Base-by-base conservation (phyloP, 2,888 invertebrate genomes). In the Drosophila algonquin region DNA sequence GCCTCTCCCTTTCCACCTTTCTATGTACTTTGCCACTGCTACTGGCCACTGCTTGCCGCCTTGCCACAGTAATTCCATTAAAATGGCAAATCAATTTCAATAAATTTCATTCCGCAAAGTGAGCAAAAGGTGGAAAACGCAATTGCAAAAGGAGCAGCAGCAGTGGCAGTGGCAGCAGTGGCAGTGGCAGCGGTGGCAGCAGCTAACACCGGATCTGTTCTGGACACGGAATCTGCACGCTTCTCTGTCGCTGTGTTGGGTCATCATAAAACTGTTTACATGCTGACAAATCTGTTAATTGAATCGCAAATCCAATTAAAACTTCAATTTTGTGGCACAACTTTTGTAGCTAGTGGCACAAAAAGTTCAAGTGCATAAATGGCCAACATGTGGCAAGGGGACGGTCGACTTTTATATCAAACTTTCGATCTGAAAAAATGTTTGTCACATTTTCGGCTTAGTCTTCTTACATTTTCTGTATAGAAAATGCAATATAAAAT, bases 221-320 rank as follows among this genome's bases (percentile, higher is more conserved):
- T 60, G 47, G 45, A 40, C 48, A 16, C 46, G 16, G 40, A 6
- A 54, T 47, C 27, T 35, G 18, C 44, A 48, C 14, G 35, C 5
- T 9, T n/a, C 40, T 40, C 40, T 40, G 57, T 53, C 61, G 21
- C 51, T 51, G 14, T 51, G 14, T 40, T 54, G 58, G 61, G 80
- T 59, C 81, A 55, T 84, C 88, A 88, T 87, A 82, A 88, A 89
- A 89, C 63, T 76, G 80, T 80, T 61, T 76, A 90, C 85, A 84
- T 83, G 79, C 83, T 90, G 88, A 86, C 83, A 89, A 89, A 91
- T 91, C 90, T 83, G 89, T 87, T 90, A 91, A 91, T 91, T 91
- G 89, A 91, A 90, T 90, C 90, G 83, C 82, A 90, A 91, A 91
- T 90, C 89, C 91, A 91, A 90, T 90, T 91, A 91, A 90, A 90